Base-by-base conservation (phyloP, 1,140 invertebrate genomes). In the Ceratitis capitata region DNA sequence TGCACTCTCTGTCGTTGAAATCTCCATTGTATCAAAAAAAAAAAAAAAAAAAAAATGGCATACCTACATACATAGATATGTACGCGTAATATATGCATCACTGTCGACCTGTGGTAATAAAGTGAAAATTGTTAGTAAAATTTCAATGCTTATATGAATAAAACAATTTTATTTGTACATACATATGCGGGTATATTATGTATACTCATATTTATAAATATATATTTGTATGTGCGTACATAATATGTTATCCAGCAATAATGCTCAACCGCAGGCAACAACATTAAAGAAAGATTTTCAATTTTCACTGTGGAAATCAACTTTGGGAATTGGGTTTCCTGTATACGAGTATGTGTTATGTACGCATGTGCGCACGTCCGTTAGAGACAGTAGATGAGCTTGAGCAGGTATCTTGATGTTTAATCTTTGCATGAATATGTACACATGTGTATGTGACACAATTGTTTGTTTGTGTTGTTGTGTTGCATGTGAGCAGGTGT, bases 231-330 rank as follows among this genome's bases (percentile, higher is more conserved):
- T 74, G 35, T 42, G 9, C 14, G 14, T 56, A n/a, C 19, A 56
- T 56, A 61, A 9, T 56, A 9, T 42, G 19, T 74, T 16, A 10
- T 19, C 19, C 12, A 2, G 19, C 45, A 78, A 78, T 78, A 14
- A 14, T 14, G 39, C 69, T 42, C 7, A 78, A 78, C 69, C 42
- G n/a, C 69, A 47, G n/a, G 9, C 42, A 78, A 26, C 29, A 16
- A 19, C 19, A 69, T 69, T 69, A 69, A 69, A 42, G 69, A 78
- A 78, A 78, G n/a, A 14, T 78, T 78, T 78, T n/a, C 26, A 47
- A 78, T 78, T 78, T 78, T 78, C 69, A 78, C 69, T 78, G 26
- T 78, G 69, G 69, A 78, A 78, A 78, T 78, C 39, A 78, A 3
- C 6, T 35, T 78, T 78, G 69, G 69, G 69, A 78, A 78, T 78